Evolutionary conservation across 1,140 invertebrate species (phyloP).

Genomic region (Cotesia vestalis): DNA sequence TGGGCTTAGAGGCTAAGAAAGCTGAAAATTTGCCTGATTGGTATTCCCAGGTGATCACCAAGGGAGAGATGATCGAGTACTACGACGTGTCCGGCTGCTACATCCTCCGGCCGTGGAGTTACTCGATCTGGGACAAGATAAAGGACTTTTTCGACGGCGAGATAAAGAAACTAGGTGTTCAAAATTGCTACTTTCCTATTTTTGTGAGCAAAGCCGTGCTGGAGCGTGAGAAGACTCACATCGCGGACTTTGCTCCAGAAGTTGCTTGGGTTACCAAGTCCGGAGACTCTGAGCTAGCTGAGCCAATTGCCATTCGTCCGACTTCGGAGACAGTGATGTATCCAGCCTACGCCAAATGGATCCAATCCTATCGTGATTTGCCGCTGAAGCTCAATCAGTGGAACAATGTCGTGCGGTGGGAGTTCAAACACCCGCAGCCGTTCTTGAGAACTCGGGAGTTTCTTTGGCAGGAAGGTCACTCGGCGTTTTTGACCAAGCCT

Average conservation of each 20-base stretch:
- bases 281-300: slow-evolving; percentile 91
- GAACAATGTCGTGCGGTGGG: slow-evolving; percentile 99
- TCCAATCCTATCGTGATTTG: slow-evolving; percentile 96
- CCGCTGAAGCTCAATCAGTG: slow-evolving; percentile 98
- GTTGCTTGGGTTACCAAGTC: slow-evolving; percentile 99
- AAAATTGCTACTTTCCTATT: slow-evolving; percentile 98
- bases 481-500: slow-evolving; percentile 84
- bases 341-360: slow-evolving; percentile 97
- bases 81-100: slow-evolving; percentile 99
- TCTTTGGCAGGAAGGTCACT: slow-evolving; percentile 99
- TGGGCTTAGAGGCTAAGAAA: slow-evolving; percentile 94
- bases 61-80: slow-evolving; percentile 99
- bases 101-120: slow-evolving; percentile 96
- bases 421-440: slow-evolving; percentile 99
- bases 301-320: slow-evolving; percentile 98
- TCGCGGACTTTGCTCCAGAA: slow-evolving; percentile 98
- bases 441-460: slow-evolving; percentile 98
- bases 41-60: slow-evolving; percentile 98
- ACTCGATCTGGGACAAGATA: slow-evolving; percentile 95
- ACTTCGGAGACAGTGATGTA: slow-evolving; percentile 99
- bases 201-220: slow-evolving; percentile 87
- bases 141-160: slow-evolving; percentile 87
- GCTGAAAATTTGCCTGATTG: slow-evolving; percentile 94
- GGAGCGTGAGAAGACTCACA: slow-evolving; percentile 96
- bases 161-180: slow-evolving; percentile 93